These are phyloP conservation scores for Drosophila lacertosa DNA, from an alignment of 1,140 invertebrate genomes.

Conservation along the genomic window DNA sequence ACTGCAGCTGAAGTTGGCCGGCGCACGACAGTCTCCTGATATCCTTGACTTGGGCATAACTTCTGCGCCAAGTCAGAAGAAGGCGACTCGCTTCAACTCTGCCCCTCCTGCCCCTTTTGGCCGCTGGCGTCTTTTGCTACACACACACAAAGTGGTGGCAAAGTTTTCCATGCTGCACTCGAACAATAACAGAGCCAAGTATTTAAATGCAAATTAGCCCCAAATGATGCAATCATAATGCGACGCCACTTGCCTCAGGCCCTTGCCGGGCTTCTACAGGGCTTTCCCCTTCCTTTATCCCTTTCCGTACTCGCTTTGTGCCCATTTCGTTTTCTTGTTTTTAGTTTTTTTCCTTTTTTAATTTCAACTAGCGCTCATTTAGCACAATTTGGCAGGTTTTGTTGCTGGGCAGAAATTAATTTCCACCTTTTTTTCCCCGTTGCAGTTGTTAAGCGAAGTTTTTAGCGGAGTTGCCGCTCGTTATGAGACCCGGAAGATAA, in stretches of 20 bases:
- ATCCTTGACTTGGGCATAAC: constrained; percentile 76
- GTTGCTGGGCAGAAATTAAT: constrained; percentile 60
- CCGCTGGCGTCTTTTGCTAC: constrained; percentile 10
- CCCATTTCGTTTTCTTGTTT: constrained; percentile 50
- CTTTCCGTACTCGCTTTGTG: neutral
- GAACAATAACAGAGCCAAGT: constrained; percentile 78
- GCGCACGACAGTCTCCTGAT: constrained; percentile 68
- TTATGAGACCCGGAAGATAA: constrained; percentile 70
- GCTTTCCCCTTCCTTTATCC: neutral
- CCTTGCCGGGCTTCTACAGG: constrained; percentile 2
- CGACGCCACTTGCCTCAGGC: constrained; percentile 62
- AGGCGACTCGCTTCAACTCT: constrained; percentile 9
- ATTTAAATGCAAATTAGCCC: constrained; percentile 82
- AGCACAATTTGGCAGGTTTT: constrained; percentile 76
- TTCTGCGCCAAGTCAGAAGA: constrained; percentile 52
- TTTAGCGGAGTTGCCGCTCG: constrained; percentile 30
- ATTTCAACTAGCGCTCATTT: constrained; percentile 73
- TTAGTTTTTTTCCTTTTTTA: no score
- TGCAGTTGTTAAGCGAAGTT: constrained; percentile 47
- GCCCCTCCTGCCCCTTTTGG: neutral
- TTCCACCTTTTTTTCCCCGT: constrained; percentile 75
- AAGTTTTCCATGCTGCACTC: constrained; percentile 70
- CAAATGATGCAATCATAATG: constrained; percentile 82
- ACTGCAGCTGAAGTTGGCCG: constrained; percentile 65
- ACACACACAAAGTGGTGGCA: constrained; percentile 28